Percentiles rank a stretch among this genome's conserved stretches.
These are phyloP conservation scores for Eubucco bourcierii DNA, from an alignment of 2,113 vertebrate genomes.

Conservation along the genomic window DNA sequence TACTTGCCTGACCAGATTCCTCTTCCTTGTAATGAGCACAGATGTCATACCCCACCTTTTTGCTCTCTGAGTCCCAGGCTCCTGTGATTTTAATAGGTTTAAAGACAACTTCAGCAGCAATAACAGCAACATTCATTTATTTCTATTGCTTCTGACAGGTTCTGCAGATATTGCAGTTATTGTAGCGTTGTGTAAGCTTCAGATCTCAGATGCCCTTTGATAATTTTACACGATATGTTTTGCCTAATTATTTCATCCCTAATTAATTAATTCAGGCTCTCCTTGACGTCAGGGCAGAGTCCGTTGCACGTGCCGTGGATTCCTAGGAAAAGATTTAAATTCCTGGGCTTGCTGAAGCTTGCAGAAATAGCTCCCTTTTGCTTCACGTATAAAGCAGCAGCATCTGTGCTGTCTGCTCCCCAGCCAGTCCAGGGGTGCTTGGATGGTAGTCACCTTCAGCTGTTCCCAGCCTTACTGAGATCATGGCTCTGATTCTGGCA, in stretches of 20 bases:
- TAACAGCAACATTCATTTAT: neutral
- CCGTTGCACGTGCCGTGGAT: neutral
- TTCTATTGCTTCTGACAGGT: conserved; percentile 46
- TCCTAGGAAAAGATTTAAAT: neutral
- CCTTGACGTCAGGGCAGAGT: neutral
- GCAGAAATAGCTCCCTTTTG: neutral
- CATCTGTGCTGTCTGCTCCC: fast-evolving
- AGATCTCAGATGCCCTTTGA: conserved; percentile 25
- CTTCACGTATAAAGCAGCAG: neutral
- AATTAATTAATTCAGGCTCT: conserved; percentile 22
- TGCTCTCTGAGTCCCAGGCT: neutral
- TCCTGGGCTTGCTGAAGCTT: neutral
- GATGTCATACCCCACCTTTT: conserved; percentile 15
- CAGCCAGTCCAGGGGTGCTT: fast-evolving
- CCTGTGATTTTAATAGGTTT: conserved; percentile 12
- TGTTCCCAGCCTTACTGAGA: neutral
- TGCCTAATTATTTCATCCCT: conserved; percentile 39
- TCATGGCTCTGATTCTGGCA: neutral
- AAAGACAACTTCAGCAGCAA: conserved; percentile 36
- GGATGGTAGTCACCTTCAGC: neutral
- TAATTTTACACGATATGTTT: conserved; percentile 48
- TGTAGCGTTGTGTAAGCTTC: neutral
- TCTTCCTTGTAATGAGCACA: neutral
- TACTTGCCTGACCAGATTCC: conserved; percentile 50
- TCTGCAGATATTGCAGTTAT: conserved; percentile 27